A percentile compares a stretch with the other conserved stretches of the same genome.
phyloP scores from a whole-genome alignment of 37 sponge, comb jelly and placozoan species.

The Aplysina aerophoba region DNA sequence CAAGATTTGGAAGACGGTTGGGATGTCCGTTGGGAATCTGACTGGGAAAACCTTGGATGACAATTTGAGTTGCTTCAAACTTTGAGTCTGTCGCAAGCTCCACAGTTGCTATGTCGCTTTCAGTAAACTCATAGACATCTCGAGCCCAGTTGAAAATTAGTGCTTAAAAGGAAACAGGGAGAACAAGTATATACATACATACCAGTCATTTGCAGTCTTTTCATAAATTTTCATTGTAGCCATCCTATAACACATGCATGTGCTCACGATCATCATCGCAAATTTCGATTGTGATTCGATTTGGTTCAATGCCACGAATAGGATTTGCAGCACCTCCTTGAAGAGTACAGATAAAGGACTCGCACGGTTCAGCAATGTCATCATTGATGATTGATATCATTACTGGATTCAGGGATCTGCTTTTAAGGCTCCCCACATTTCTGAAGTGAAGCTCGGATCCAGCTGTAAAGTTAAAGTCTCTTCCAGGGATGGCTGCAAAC shows the following conservation, averaged over 20 bases:
- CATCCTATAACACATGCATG: not conserved
- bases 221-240: too few relatives aligned
- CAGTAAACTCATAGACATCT: not conserved
- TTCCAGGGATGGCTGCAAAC: too few relatives aligned
- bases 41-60: not conserved
- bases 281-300: not conserved
- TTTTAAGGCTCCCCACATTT: too few relatives aligned
- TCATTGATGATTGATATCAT: not conserved
- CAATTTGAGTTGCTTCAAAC: not conserved
- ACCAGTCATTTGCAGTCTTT: too few relatives aligned
- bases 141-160: not conserved
- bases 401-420: too few relatives aligned
- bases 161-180: not conserved
- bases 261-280: not conserved
- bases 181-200: not conserved
- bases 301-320: not conserved
- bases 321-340: not conserved
- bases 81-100: not conserved
- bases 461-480: too few relatives aligned
- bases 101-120: not conserved
- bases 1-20: not conserved
- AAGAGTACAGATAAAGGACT: slow-evolving; percentile 4
- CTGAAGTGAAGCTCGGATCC: too few relatives aligned
- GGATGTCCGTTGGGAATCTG: not conserved
- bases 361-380: slow-evolving; percentile 23